Evolutionary conservation across 2,888 invertebrate genomes (phyloP).

Genomic region (Pyrgus malvae): DNA sequence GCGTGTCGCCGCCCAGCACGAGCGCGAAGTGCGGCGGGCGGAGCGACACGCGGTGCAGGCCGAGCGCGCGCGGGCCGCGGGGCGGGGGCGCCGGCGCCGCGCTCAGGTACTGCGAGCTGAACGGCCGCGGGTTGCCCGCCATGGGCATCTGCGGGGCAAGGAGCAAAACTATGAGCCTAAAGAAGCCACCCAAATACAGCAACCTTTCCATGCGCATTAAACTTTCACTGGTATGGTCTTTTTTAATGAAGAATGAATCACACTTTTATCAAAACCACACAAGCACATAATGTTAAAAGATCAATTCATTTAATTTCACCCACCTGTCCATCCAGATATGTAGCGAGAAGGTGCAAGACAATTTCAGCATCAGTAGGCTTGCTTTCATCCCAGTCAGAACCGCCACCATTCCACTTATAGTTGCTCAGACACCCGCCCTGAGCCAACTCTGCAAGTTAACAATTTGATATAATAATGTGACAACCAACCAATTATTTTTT

Average conservation of each 20-base stretch:
- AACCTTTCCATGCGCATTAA: too few relatives aligned
- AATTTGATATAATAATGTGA: neutral
- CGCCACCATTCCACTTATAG: conserved; percentile 94
- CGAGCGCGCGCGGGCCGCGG: conserved; percentile 75
- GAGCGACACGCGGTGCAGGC: conserved; percentile 58
- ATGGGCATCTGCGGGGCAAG: conserved; percentile 85
- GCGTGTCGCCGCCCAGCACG: conserved; percentile 62
- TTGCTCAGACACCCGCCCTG: conserved; percentile 93
- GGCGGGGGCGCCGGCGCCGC: conserved; percentile 66
- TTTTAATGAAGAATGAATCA: too few relatives aligned
- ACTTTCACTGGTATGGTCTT: too few relatives aligned
- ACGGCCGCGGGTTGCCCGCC: conserved; percentile 56
- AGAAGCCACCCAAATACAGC: too few relatives aligned
- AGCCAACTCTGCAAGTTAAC: conserved; percentile 83
- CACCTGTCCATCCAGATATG: conserved; percentile 92
- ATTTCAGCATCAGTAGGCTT: conserved; percentile 94
- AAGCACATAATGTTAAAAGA: too few relatives aligned
- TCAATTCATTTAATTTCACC: too few relatives aligned
- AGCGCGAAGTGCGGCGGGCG: conserved; percentile 87
- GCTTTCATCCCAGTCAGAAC: conserved; percentile 90
- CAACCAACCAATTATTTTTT: too few relatives aligned
- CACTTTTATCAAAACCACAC: too few relatives aligned
- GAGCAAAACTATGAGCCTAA: too few relatives aligned
- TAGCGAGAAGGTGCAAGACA: conserved; percentile 91
- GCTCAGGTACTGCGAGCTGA: conserved; percentile 58